Evolutionary conservation across 2,888 invertebrate genomes (phyloP).

Genomic region (Miltochrista miniata): DNA sequence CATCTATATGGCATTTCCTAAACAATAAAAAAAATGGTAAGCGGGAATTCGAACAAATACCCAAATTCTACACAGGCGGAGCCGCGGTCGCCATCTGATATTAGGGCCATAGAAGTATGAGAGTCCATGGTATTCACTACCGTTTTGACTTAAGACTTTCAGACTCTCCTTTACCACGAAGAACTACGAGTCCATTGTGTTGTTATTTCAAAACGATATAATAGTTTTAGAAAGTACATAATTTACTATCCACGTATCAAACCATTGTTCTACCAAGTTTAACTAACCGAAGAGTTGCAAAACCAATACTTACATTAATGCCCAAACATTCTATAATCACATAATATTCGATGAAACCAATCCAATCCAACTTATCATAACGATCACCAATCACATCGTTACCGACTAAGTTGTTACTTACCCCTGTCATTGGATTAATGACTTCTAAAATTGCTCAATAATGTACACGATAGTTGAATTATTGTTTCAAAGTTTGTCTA

Average conservation of each 20-base stretch:
- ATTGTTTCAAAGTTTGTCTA: slow-evolving; percentile 54
- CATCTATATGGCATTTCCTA: too few relatives aligned
- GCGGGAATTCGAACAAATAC: too few relatives aligned
- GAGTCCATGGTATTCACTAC: too few relatives aligned
- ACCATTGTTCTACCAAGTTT: slow-evolving; percentile 7
- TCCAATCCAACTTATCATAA: slow-evolving; percentile 36
- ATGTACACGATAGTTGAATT: slow-evolving; percentile 47
- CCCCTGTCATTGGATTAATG: slow-evolving; percentile 68
- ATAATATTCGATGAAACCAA: slow-evolving; percentile 36
- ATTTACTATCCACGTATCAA: slow-evolving; percentile 6
- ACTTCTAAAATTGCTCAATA: slow-evolving; percentile 64
- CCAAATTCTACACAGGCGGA: too few relatives aligned
- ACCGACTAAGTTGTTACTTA: slow-evolving; percentile 33
- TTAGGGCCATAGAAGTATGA: too few relatives aligned
- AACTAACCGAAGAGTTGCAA: slow-evolving; percentile 21
- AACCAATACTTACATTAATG: slow-evolving; percentile 23
- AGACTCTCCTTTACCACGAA: too few relatives aligned
- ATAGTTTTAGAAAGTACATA: slow-evolving; percentile 11
- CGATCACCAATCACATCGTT: slow-evolving; percentile 33
- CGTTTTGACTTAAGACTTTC: too few relatives aligned
- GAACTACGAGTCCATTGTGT: too few relatives aligned
- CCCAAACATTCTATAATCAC: slow-evolving; percentile 33
- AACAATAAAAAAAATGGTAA: too few relatives aligned
- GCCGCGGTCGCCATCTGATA: too few relatives aligned
- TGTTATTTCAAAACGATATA: not conserved